Conservation (phyloP, 2,888 invertebrate species). For the Lasioglossum lativentre region DNA sequence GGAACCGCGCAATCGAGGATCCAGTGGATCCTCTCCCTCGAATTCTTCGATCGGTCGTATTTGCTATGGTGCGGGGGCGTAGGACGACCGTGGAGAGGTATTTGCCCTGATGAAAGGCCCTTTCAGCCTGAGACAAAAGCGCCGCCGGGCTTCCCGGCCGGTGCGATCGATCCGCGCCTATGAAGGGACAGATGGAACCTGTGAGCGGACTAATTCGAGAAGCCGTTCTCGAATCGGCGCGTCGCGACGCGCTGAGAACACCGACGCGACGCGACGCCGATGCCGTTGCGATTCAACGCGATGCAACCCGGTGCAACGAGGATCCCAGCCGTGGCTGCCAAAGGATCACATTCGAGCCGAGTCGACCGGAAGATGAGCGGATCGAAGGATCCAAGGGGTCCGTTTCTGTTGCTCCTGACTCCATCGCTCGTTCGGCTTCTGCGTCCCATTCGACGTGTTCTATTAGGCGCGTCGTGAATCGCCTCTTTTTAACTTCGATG, state of each 20-base stretch:
- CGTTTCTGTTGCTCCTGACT: background rate
- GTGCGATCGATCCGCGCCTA: slow-evolving; percentile 61
- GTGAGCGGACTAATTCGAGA: slow-evolving; percentile 64
- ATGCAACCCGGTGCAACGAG: slow-evolving; percentile 7
- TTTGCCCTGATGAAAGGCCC: slow-evolving; percentile 63
- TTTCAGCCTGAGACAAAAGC: slow-evolving; percentile 67
- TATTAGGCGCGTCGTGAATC: slow-evolving; percentile 4
- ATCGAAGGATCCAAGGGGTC: background rate
- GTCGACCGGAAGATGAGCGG: slow-evolving; percentile 16
- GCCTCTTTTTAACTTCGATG: background rate
- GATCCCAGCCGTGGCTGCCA: background rate
- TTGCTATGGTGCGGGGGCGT: slow-evolving; percentile 44
- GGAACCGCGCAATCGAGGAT: slow-evolving; percentile 38
- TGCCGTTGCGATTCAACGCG: background rate
- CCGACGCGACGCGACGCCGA: background rate
- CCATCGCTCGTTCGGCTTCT: background rate
- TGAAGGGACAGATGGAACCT: slow-evolving; percentile 50
- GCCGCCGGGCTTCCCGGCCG: slow-evolving; percentile 45
- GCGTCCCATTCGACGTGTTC: background rate
- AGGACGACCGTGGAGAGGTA: slow-evolving; percentile 55
- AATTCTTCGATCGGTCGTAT: slow-evolving; percentile 44
- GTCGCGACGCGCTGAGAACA: slow-evolving; percentile 28
- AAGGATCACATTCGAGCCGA: slow-evolving; percentile 24
- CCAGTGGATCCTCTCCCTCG: slow-evolving; percentile 24
- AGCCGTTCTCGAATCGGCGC: slow-evolving; percentile 43